Conservation (phyloP, 2,797 vertebrate genomes). For the Sebastes vulpes region DNA sequence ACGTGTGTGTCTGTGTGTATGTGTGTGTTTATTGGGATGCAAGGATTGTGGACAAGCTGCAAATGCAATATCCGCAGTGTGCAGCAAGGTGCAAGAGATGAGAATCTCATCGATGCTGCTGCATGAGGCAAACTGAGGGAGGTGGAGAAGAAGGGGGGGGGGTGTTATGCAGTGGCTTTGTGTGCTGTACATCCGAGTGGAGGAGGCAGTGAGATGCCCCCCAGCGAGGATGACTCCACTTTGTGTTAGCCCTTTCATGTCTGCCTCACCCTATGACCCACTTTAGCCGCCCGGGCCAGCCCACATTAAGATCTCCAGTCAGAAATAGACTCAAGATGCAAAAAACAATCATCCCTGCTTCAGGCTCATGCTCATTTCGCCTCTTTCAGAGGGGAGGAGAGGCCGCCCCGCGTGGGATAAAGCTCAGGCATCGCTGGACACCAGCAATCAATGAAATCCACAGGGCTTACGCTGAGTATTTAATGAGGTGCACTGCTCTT, state of each 20-base stretch:
- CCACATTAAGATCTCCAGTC: conserved; percentile 53
- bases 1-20: neutral
- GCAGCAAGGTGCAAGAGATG: conserved; percentile 32
- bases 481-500: conserved; percentile 71
- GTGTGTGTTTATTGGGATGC: neutral
- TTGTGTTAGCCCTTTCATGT: conserved; percentile 52
- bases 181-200: conserved; percentile 22
- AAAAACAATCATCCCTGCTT: conserved; percentile 40
- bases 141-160: neutral
- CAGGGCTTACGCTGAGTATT: conserved; percentile 75
- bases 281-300: conserved; percentile 36
- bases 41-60: conserved; percentile 24
- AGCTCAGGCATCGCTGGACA: conserved; percentile 67
- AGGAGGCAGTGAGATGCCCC: conserved; percentile 44
- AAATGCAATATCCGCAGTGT: conserved; percentile 19
- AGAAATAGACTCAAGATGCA: conserved; percentile 54
- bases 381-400: conserved; percentile 23
- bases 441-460: conserved; percentile 80
- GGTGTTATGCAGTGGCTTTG: conserved; percentile 19
- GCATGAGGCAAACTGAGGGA: neutral
- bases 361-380: conserved; percentile 32
- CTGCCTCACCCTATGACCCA: conserved; percentile 68
- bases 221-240: conserved; percentile 58
- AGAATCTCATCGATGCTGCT: conserved; percentile 20
- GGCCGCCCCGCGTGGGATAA: conserved; percentile 36